These are phyloP conservation scores for Lordiphosa collinella DNA, from an alignment of 1,140 invertebrate species.

Conservation along the genomic window DNA sequence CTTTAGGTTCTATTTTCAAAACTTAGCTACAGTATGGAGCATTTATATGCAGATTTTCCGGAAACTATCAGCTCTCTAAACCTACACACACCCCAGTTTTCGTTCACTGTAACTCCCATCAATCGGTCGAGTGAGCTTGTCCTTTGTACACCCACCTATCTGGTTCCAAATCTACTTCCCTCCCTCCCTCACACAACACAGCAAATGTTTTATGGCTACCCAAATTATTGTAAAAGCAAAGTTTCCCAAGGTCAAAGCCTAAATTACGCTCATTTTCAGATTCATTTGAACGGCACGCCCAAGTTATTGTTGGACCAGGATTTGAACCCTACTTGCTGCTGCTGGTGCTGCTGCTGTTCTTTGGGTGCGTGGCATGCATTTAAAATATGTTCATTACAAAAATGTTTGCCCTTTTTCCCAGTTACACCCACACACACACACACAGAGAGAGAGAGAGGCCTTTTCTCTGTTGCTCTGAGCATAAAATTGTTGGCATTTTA, in stretches of 20 bases:
- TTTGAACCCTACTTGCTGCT: conserved; percentile 14
- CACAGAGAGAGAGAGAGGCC: neutral
- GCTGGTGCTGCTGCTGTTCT: conserved; percentile 15
- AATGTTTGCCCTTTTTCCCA: conserved; percentile 41
- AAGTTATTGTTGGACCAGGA: conserved; percentile 13
- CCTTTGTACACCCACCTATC: conserved; percentile 9
- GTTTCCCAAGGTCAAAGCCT: conserved; percentile 48
- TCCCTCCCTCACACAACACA: conserved; percentile 11
- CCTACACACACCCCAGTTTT: too few species aligned
- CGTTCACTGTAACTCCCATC: neutral
- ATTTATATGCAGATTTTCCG: too few species aligned
- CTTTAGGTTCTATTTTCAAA: too few species aligned
- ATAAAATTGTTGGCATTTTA: conserved; percentile 52
- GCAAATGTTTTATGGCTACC: conserved; percentile 38
- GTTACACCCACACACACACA: conserved; percentile 5
- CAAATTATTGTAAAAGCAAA: conserved; percentile 32
- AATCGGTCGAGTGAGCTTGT: conserved; percentile 7
- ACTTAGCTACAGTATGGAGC: too few species aligned
- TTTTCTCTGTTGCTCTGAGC: conserved; percentile 1
- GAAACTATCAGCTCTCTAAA: too few species aligned
- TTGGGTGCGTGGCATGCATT: conserved; percentile 58
- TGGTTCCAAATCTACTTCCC: conserved; percentile 1
- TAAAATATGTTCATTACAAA: conserved; percentile 65
- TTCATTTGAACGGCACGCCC: conserved; percentile 49
- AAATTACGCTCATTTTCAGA: conserved; percentile 65